A percentile compares a stretch with the other conserved stretches of the same genome.
phyloP scores from a whole-genome alignment of 2,797 vertebrate species.

The Heliangelus exortis region DNA sequence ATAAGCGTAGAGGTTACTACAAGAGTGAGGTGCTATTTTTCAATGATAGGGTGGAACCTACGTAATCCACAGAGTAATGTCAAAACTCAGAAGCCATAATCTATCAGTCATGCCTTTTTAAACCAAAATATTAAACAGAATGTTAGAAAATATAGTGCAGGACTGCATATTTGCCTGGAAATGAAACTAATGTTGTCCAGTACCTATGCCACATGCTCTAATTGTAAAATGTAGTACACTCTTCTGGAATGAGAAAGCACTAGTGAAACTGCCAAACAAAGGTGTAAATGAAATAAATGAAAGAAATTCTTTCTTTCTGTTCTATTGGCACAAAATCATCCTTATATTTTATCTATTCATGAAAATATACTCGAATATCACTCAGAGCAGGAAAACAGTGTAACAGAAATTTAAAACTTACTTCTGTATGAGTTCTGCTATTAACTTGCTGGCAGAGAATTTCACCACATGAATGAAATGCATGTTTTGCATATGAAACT shows the following conservation, averaged over 20 bases:
- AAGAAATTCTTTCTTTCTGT: background rate
- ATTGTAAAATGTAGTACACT: background rate
- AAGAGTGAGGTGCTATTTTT: background rate
- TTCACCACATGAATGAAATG: background rate
- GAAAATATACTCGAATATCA: background rate
- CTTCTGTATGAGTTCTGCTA: background rate
- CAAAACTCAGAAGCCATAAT: background rate
- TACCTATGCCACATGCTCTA: background rate
- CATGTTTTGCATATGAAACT: background rate
- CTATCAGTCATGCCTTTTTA: background rate
- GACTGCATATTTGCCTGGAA: background rate
- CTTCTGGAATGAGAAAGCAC: background rate
- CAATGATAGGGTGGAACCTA: background rate
- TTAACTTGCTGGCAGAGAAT: background rate
- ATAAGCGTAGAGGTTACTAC: background rate
- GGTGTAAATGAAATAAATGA: background rate
- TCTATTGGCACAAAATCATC: background rate
- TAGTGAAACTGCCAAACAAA: background rate
- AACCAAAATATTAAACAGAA: background rate
- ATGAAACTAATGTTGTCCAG: background rate
- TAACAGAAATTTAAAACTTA: background rate
- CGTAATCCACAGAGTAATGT: background rate
- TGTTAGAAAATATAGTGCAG: constrained; percentile 12
- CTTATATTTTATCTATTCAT: background rate
- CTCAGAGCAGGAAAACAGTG: background rate